Evolutionary conservation across 2,113 vertebrate genomes (phyloP).

Genomic region (Pachypanchax playfairii): DNA sequence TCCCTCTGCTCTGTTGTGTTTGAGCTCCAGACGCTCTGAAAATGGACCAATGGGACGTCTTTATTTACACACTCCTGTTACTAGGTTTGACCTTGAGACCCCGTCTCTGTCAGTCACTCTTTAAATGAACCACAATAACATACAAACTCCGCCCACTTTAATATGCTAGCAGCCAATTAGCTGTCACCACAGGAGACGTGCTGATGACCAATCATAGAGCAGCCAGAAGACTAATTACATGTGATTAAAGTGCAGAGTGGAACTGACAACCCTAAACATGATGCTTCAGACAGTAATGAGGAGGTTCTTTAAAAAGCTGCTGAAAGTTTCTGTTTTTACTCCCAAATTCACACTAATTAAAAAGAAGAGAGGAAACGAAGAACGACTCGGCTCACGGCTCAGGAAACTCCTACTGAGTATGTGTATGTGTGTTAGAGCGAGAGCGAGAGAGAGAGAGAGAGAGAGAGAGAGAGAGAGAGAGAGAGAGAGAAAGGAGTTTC

Average conservation of each 20-base stretch:
- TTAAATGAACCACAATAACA: constrained; percentile 11
- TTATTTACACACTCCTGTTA: constrained; percentile 14
- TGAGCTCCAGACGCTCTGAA: constrained; percentile 14
- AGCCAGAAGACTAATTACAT: constrained; percentile 5
- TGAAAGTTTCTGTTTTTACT: background rate
- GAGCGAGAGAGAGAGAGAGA: constrained; percentile 24
- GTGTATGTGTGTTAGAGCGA: background rate
- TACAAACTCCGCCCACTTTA: background rate
- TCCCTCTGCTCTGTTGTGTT: constrained; percentile 26
- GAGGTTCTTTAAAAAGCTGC: constrained; percentile 16
- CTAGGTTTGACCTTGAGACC: constrained; percentile 31
- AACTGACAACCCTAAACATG: background rate
- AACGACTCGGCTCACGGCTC: no score
- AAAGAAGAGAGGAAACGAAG: no score
- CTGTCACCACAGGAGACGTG: rapidly evolving
- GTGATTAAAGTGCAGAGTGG: constrained; percentile 12
- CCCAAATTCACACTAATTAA: background rate
- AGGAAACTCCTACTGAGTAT: no score
- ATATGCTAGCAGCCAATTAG: constrained; percentile 4
- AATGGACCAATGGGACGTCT: constrained; percentile 35
- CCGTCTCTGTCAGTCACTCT: background rate
- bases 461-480: no score
- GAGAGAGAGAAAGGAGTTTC: no score
- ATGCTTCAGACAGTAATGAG: constrained; percentile 1
- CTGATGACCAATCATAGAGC: background rate